Conservation (phyloP, 2,888 invertebrate species). For the Amiota mariae region DNA sequence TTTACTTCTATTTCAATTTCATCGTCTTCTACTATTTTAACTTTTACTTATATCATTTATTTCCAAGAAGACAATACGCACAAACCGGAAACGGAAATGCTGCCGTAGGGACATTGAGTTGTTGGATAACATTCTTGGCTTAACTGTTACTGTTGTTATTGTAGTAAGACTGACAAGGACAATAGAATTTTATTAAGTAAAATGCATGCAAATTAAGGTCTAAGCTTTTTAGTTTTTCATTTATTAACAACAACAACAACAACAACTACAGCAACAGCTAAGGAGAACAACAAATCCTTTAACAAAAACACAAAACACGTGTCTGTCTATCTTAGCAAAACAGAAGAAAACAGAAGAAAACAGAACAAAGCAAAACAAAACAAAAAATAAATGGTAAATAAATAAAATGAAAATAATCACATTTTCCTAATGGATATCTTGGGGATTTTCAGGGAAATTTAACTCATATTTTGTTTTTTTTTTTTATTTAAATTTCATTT, state of each 20-base stretch:
- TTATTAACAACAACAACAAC: constrained; percentile 28
- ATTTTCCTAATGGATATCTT: constrained; percentile 23
- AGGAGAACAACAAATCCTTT: no score
- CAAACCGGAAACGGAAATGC: constrained; percentile 26
- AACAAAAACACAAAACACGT: not conserved
- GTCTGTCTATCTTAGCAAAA: not conserved
- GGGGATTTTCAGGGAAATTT: not conserved
- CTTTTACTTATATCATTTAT: not conserved
- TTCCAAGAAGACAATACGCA: constrained; percentile 14
- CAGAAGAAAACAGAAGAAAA: not conserved
- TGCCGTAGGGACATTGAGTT: not conserved
- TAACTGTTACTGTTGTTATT: not conserved
- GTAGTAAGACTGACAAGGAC: not conserved
- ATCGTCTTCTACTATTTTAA: not conserved
- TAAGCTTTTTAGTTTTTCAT: constrained; percentile 26
- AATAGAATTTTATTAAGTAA: constrained; percentile 22
- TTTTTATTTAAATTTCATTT: constrained; percentile 10
- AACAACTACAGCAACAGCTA: not conserved
- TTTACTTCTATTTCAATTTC: not conserved
- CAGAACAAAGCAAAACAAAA: not conserved
- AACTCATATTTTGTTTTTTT: constrained; percentile 1
- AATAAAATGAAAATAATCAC: constrained; percentile 24
- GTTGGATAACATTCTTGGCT: not conserved
- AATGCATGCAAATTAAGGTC: constrained; percentile 24
- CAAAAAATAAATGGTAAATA: not conserved